Evolutionary conservation across 1,140 invertebrate species (phyloP), one percentile per base, ranked within the genome.

Genomic region (Cherax destructor): DNA sequence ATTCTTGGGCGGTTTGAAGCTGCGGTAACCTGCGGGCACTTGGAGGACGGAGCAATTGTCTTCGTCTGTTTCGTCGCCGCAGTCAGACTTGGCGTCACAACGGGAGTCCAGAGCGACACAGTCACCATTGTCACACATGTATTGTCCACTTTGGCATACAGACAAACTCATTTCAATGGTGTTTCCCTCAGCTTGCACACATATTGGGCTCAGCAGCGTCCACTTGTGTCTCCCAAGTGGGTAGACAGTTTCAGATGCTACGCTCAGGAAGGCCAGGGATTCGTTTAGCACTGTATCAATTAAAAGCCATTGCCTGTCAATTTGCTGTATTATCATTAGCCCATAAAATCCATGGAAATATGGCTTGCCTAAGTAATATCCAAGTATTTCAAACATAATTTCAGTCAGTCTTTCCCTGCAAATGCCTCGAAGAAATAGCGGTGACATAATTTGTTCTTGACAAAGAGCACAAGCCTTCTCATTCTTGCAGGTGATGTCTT

Each of bases 1-100:
- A 24, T 80, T 91, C 72, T 91, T 91, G 0, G 88, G 88, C 11
- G 88, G 83, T 59, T 80, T 79, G 76, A 80, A 91, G 10, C 61
- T 52, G 4, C 88, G 83, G 72, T 91, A 91, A 24, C 74, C 83
- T 0, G 18, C n/a, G 30, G 74, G 74, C 11, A 91, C 59, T 21
- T 50, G 7, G 4, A 91, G 49, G 41, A 91, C 56, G 9, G 72
- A 61, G 24, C 88, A 91, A 56, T 91, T 65, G 72, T 91, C 88
- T n/a, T 91, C 88, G 72, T 91, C 88, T 4, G 72, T 91, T 18
- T 56, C 81, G 47, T 91, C 88, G 0, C 6, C 24, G 50, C 88
- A 91, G 47, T 91, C 88, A 18, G 84, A 72, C 24, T 79, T 77
- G 30, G 74, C 72, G 41, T 91, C 83, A 50, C 88, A 91, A 0